Base-by-base conservation (phyloP, 2,113 vertebrate species). In the Eurystomus gularis region DNA sequence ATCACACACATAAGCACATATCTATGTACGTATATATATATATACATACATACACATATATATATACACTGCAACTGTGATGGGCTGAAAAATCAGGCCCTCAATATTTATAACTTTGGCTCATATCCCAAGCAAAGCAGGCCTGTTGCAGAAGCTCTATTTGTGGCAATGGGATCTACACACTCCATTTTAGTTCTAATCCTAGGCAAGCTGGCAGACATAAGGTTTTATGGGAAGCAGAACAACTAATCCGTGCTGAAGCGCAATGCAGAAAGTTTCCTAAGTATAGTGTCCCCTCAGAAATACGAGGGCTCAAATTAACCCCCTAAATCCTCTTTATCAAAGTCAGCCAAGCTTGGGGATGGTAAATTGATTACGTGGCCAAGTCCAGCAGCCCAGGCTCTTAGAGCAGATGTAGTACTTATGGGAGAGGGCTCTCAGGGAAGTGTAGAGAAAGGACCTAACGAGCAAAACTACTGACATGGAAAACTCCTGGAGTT, bases 71-170 rank as follows among this genome's bases (percentile, higher is more conserved):
- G 75, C 91, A 93, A 91, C 89, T 77, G 48, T 58, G 88, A 70
- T 72, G 84, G 65, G 77, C 79, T 86, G 93, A 90, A 95, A 94
- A 96, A 89, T 95, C 69, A 94, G 71, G 66, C 83, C 82, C 77
- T 85, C 73, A 94, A 82, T 97, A 96, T 97, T 97, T 97, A 95
- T 97, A 96, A 92, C 96, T 96, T 94, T 97, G 97, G 93, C 95
- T 95, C 46, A 5, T 33, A 57, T 95, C 95, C 97, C 96, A 96
- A 89, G 81, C 79, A 93, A 83, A 96, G 93, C 77, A 96, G 96
- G 70, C 73, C 88, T 90, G 58, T 88, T 92, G 85, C 83, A 90
- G 72, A 90, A 89, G 84, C 93, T 96, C 93, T 96, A 93, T 97
- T 96, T 97, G 95, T 88, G 71, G 94, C 82, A 80, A 94, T 92